Evolutionary conservation across 37 sponge, comb jelly and placozoan species (phyloP).

Genomic region (Oscarella lobularis): DNA sequence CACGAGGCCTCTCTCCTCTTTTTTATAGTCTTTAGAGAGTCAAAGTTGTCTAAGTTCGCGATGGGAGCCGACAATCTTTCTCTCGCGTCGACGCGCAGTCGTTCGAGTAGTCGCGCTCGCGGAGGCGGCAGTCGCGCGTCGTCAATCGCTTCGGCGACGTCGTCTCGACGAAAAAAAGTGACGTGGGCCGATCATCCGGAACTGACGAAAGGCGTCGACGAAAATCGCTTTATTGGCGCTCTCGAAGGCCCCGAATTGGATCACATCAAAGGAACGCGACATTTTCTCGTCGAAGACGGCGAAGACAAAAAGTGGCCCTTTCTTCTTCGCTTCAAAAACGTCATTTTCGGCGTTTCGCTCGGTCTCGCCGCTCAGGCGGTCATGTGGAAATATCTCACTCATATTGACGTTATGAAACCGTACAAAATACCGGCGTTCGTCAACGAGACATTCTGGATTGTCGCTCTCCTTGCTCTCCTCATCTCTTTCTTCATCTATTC

Average conservation of each 20-base stretch:
- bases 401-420: neutral
- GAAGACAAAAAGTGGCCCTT: neutral
- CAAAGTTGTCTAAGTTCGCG: too few species aligned
- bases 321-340: neutral
- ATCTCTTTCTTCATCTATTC: neutral
- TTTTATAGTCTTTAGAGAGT: too few species aligned
- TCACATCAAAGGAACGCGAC: neutral
- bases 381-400: conserved; percentile 1
- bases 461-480: neutral
- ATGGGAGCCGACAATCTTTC: too few species aligned
- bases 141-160: neutral
- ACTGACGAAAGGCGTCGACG: neutral
- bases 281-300: neutral
- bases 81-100: too few species aligned
- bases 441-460: neutral
- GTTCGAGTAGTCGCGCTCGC: too few species aligned
- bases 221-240: neutral
- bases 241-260: neutral
- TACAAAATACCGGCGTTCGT: neutral
- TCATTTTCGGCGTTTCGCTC: neutral
- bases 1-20: too few species aligned
- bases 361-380: neutral
- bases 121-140: neutral
- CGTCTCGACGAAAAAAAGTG: neutral
- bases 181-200: neutral